Percentiles rank a stretch among this genome's conserved stretches.
phyloP scores from a whole-genome alignment of 2,888 invertebrate genomes.

The Zygothrica quintamaculata region DNA sequence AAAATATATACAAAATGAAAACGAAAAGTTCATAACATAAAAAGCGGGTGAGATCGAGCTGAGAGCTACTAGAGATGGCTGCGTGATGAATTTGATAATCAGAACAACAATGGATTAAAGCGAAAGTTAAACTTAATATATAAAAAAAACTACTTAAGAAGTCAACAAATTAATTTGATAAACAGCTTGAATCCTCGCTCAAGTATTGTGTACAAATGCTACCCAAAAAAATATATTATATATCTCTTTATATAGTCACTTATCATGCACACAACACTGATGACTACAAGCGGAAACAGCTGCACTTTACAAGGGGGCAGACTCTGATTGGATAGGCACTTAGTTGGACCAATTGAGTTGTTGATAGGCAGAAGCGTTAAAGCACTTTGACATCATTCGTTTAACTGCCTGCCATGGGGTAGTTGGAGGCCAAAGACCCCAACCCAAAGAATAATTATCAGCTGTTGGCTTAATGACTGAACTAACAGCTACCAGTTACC shows the following conservation, averaged over 20 bases:
- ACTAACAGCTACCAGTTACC: conserved; percentile 19
- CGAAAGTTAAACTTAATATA: too few relatives aligned
- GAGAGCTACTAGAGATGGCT: conserved; percentile 19
- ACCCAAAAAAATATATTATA: too few relatives aligned
- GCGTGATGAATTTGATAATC: neutral
- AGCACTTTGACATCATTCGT: conserved; percentile 48
- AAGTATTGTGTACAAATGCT: too few relatives aligned
- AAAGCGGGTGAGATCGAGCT: conserved; percentile 13
- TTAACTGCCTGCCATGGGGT: neutral
- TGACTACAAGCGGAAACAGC: conserved; percentile 4
- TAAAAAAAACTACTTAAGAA: too few relatives aligned
- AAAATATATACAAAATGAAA: conserved; percentile 27
- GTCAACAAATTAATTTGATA: too few relatives aligned
- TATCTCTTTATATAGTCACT: neutral
- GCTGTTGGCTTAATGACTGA: conserved; percentile 32
- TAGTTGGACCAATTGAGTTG: conserved; percentile 56
- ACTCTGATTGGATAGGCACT: conserved; percentile 43
- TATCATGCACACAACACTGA: neutral
- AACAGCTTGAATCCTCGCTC: too few relatives aligned
- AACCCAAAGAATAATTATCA: conserved; percentile 41
- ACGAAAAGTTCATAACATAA: conserved; percentile 24
- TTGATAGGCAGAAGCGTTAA: conserved; percentile 52
- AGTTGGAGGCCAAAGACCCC: conserved; percentile 57
- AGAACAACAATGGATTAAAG: neutral
- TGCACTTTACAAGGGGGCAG: conserved; percentile 7